Conservation (phyloP, 2,113 vertebrate species). For the Zosterops hypoxanthus region DNA sequence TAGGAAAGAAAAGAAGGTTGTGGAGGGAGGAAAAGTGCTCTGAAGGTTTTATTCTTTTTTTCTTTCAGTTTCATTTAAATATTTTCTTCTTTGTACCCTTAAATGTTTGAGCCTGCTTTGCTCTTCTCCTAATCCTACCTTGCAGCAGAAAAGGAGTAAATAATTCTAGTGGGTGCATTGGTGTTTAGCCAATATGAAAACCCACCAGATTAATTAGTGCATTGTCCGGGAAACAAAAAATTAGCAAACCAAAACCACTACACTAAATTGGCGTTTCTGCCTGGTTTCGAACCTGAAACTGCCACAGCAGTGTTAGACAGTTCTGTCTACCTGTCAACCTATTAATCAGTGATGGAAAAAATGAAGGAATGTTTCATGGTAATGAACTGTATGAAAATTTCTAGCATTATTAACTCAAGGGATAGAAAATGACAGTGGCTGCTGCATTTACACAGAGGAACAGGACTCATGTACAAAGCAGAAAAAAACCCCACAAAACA, state of each 20-base stretch:
- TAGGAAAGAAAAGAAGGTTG: neutral
- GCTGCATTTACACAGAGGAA: neutral
- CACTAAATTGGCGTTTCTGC: neutral
- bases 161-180: neutral
- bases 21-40: neutral
- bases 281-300: neutral
- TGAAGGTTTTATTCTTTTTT: neutral
- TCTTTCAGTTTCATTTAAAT: neutral
- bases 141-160: neutral
- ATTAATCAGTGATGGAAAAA: neutral
- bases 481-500: fast-evolving
- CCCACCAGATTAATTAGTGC: neutral
- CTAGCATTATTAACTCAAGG: neutral
- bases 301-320: neutral
- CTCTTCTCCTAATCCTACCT: neutral
- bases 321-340: neutral
- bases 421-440: neutral
- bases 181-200: neutral
- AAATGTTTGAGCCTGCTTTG: neutral
- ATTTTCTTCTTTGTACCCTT: neutral
- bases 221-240: neutral
- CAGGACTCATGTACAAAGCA: neutral
- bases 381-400: neutral
- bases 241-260: neutral
- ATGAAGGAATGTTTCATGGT: neutral